Conservation (phyloP, 2,113 vertebrate genomes). For the Cyanoderma ruficeps region DNA sequence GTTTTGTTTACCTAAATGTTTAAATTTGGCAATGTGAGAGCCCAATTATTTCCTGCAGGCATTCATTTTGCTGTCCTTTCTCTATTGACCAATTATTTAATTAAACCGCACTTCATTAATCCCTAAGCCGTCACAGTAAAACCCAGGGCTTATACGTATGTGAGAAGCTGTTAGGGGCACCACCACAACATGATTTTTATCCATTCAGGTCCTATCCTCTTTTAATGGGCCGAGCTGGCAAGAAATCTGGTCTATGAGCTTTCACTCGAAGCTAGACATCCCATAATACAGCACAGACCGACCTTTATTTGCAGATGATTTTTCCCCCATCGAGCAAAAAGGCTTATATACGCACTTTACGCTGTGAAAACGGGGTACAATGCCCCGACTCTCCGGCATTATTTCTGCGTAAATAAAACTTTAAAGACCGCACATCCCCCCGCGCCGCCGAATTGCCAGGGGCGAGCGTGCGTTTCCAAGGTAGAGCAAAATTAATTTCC, state of each 20-base stretch:
- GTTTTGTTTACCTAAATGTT: conserved; percentile 71
- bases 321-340: conserved; percentile 59
- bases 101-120: conserved; percentile 78
- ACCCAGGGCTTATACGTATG: conserved; percentile 33
- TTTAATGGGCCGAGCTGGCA: conserved; percentile 68
- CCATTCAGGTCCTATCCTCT: conserved; percentile 41
- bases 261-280: conserved; percentile 53
- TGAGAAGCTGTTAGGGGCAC: conserved; percentile 38
- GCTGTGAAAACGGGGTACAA: conserved; percentile 21
- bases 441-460: conserved; percentile 26
- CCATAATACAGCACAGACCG: conserved; percentile 64
- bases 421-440: conserved; percentile 59
- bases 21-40: conserved; percentile 61
- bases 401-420: conserved; percentile 72
- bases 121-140: conserved; percentile 51
- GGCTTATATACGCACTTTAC: conserved; percentile 34
- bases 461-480: conserved; percentile 71
- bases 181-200: conserved; percentile 19
- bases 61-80: conserved; percentile 61
- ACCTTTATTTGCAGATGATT: conserved; percentile 68
- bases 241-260: conserved; percentile 46
- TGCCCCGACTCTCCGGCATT: conserved; percentile 21
- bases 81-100: conserved; percentile 78
- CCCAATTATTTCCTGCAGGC: conserved; percentile 66
- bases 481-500: conserved; percentile 75